phyloP scores from a whole-genome alignment of 1,140 invertebrate genomes.

The Drosophila saltans region DNA sequence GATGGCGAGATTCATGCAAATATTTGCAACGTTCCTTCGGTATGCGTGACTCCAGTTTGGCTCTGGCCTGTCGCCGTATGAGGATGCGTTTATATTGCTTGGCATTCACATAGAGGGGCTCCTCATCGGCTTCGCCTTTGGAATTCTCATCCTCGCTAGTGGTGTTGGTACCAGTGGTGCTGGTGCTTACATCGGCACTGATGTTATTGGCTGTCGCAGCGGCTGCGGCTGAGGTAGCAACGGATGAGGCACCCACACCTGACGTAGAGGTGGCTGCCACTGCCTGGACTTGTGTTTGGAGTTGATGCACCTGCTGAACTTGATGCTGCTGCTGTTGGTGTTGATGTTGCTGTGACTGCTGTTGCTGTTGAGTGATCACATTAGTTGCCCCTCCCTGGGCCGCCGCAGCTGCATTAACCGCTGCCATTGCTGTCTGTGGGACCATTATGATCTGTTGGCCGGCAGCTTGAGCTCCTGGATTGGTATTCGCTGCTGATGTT shows the following conservation, averaged over 20 bases:
- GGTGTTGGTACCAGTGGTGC: slow-evolving; percentile 71
- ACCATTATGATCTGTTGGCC: slow-evolving; percentile 81
- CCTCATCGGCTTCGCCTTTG: slow-evolving; percentile 90
- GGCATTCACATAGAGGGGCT: slow-evolving; percentile 99
- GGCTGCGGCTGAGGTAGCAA: slow-evolving; percentile 6
- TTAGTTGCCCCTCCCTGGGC: slow-evolving; percentile 36
- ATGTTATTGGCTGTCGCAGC: slow-evolving; percentile 35
- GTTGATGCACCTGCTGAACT: slow-evolving; percentile 26
- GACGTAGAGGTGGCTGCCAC: slow-evolving; percentile 11
- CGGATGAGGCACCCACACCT: not conserved
- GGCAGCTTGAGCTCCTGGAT: slow-evolving; percentile 21
- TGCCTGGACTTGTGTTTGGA: slow-evolving; percentile 39
- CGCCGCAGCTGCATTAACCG: slow-evolving; percentile 83
- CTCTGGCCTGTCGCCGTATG: slow-evolving; percentile 94
- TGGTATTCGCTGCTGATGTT: slow-evolving; percentile 76
- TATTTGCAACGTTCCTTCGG: slow-evolving; percentile 99
- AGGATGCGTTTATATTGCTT: slow-evolving; percentile 97
- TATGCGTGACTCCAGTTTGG: slow-evolving; percentile 96
- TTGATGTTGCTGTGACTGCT: slow-evolving; percentile 51
- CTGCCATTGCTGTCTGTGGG: slow-evolving; percentile 76
- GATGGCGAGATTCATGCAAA: slow-evolving; percentile 98
- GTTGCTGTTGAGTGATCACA: slow-evolving; percentile 46
- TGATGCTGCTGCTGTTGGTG: slow-evolving; percentile 43
- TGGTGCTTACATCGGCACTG: slow-evolving; percentile 63
- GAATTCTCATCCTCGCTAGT: slow-evolving; percentile 72